Evolutionary conservation across 2,113 vertebrate species (phyloP), one percentile per base, ranked within the genome.

Genomic region (Suncus etruscus): DNA sequence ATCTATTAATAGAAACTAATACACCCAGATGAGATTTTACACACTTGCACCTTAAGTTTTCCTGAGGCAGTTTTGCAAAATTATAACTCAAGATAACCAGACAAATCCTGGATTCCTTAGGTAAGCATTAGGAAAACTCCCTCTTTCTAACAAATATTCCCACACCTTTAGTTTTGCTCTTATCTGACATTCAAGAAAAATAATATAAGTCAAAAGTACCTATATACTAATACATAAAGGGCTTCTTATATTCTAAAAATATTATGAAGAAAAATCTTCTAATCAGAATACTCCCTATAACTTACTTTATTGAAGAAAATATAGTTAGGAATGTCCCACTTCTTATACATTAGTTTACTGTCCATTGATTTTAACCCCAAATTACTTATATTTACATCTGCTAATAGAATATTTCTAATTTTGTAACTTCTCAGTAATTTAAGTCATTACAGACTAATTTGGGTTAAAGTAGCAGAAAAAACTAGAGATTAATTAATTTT

Each of bases 1-100:
- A 39, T 86, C 73, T 91, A 63, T 89, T 96, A 94, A 94, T 89
- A 94, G 91, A 91, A 92, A 86, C 32, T 61, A 89, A 86, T 32
- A 77, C 50, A 92, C 69, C 81, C 92, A 92, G 63, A 75, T 78
- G 90, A 94, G 83, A 83, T 90, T 58, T 94, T 58, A 77, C 66
- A 91, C 39, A 91, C 74, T 92, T 78, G 22, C 3, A 88, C 68
- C 83, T 94, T 83, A 81, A 92, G 83, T 94, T 94, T 80, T 93
- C 63, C 75, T 90, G 77, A 90, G 80, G 80, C 79, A 76, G 65
- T 94, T 95, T 86, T 85, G 7, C 29, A 94, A 83, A 91, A 92
- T 94, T 93, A 84, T 89, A 94, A 86, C 66, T 83, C 85, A 86
- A 91, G 72, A 79, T 47, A 79, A 39, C 77, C 88, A n/a, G 16